phyloP scores from a whole-genome alignment of 2,113 vertebrate species.

The Anoplopoma fimbria region DNA sequence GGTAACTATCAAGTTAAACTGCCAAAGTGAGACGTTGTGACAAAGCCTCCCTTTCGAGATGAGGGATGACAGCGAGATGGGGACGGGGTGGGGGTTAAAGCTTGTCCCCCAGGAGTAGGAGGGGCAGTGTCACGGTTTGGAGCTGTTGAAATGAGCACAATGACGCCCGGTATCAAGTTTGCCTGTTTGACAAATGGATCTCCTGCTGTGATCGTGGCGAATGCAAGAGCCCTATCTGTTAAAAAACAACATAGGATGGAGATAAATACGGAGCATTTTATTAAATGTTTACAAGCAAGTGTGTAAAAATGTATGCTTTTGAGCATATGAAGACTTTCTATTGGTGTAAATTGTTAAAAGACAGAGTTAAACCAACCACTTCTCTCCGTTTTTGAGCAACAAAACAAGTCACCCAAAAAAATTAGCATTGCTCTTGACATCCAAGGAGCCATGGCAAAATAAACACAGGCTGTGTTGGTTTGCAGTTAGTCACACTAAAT shows the following conservation, averaged over 20 bases:
- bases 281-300: constrained; percentile 20
- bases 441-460: constrained; percentile 49
- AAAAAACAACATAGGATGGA: constrained; percentile 46
- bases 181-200: constrained; percentile 85
- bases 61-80: constrained; percentile 79
- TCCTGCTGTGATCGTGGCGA: constrained; percentile 75
- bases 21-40: constrained; percentile 81
- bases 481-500: constrained; percentile 50
- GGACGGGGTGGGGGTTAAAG: constrained; percentile 75
- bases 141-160: constrained; percentile 83
- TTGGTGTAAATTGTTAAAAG: background rate
- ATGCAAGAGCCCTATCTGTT: constrained; percentile 63
- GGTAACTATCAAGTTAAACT: constrained; percentile 84
- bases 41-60: constrained; percentile 82
- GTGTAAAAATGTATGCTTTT: background rate
- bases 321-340: background rate
- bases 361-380: constrained; percentile 7
- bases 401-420: constrained; percentile 40
- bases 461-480: constrained; percentile 62
- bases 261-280: constrained; percentile 40
- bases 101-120: constrained; percentile 81
- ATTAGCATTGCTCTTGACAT: constrained; percentile 40
- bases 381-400: constrained; percentile 35
- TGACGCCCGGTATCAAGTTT: constrained; percentile 78
- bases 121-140: constrained; percentile 83